Evolutionary conservation across 2,888 invertebrate genomes (phyloP), one percentile per base, ranked within the genome.

Genomic region (Nemurella pictetii): DNA sequence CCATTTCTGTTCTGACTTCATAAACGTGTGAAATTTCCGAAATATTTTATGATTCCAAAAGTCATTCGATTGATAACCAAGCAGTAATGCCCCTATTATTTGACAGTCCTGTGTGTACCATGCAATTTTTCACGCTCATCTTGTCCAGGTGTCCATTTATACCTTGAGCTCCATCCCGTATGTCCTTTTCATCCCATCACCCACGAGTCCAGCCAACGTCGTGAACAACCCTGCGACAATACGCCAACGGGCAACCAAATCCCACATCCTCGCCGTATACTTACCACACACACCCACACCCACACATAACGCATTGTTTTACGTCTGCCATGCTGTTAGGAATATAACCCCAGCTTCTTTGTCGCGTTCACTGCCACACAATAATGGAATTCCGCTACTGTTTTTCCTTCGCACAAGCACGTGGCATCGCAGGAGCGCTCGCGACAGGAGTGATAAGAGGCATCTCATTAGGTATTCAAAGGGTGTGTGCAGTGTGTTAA

Each of bases 341-440:
- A n/a, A n/a, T n/a, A n/a, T n/a, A n/a, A n/a, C n/a, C n/a, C n/a
- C n/a, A n/a, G n/a, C n/a, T n/a, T n/a, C n/a, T n/a, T n/a, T 35
- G 35, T 35, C 55, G 55, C 55, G 12, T 12, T 12, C 4, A 35
- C n/a, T n/a, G n/a, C n/a, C 35, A 35, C 35, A 20, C 20, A 75
- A 75, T 75, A 75, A 75, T 75, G 75, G 75, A 75, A 75, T 75
- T 75, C 75, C 75, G 25, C 7, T 15, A 26, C 25, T 75, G 75
- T 75, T 75, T 75, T 75, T 75, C 25, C 75, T 9, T 75, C 12
- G 4, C 12, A 20, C n/a, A 9, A 2, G 7, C 2, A 27, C 75
- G 75, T 75, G 26, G 12, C 75, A n/a, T 26, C 25, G 5, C 55
- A 55, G 55, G 55, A 12, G 55, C n/a, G n/a, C n/a, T n/a, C n/a